Percentiles rank a stretch among this genome's conserved stretches.
Evolutionary conservation across 2,113 vertebrate species (phyloP).

Genomic region (Phodopus roborovskii): DNA sequence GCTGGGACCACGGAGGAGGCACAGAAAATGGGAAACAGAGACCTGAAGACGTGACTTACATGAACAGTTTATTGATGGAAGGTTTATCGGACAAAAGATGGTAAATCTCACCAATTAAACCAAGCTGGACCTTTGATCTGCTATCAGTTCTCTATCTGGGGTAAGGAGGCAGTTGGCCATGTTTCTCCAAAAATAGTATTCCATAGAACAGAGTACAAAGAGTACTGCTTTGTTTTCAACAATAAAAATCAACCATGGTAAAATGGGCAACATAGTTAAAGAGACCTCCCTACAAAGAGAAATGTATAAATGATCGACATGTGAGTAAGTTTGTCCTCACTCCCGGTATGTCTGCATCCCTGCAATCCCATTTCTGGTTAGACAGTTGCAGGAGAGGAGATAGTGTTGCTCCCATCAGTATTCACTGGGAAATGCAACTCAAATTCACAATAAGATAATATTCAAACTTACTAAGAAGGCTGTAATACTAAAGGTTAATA

Average conservation of each 20-base stretch:
- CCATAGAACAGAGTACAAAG: not conserved
- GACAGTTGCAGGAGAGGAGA: not conserved
- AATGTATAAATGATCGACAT: not conserved
- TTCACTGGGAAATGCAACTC: not conserved
- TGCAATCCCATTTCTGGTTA: not conserved
- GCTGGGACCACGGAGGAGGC: too few relatives aligned
- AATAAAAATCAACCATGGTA: not conserved
- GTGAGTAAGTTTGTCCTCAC: not conserved
- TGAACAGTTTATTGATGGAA: too few relatives aligned
- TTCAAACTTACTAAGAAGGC: not conserved
- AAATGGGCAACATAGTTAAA: not conserved
- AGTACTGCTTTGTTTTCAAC: not conserved
- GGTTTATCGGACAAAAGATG: too few relatives aligned
- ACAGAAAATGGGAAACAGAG: too few relatives aligned
- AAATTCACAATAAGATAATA: not conserved
- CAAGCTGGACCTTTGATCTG: not conserved
- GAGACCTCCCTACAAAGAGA: not conserved
- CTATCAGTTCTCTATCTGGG: not conserved
- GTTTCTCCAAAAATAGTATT: not conserved
- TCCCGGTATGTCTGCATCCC: not conserved
- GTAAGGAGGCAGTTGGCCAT: not conserved
- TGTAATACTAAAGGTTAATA: not conserved
- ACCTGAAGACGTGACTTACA: too few relatives aligned
- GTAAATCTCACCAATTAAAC: not conserved
- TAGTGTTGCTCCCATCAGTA: not conserved